Evolutionary conservation across 2,797 vertebrate species (phyloP), one percentile per base, ranked within the genome.

Genomic region (Enteromius unitaeniatus): DNA sequence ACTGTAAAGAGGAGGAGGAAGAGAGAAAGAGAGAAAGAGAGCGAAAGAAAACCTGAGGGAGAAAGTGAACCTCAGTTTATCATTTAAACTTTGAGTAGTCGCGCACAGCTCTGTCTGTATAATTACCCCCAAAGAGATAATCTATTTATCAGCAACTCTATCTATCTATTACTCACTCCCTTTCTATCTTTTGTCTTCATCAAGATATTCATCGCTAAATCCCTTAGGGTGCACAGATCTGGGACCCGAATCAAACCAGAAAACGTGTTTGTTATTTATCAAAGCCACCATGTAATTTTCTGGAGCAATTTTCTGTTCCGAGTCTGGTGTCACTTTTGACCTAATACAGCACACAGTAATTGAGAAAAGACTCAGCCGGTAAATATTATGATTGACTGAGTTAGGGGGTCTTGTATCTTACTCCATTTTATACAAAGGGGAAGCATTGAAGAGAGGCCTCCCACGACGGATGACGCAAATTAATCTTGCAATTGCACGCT

Each of bases 1-100:
- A 94, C 93, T 95, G 93, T 92, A 94, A 91, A 94, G 90, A 85
- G 90, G 82, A 42, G 62, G 19, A 49, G 28, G 55, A 74, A 75
- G 78, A 68, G 19, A 49, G 28, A 47, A 73, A 75, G 78, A 68
- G 69, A 74, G 72, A n/a, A 72, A 70, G 34, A 47, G n/a, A 53
- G 64, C 40, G 23, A 62, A 34, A 60, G 31, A 34, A 45, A 60
- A 60, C n/a, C 49, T 58, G 37, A 68, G 73, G 42, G 40, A 68
- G 62, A 75, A 74, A 68, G 49, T 62, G 55, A 55, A 45, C 64
- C 51, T 76, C 73, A 47, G 65, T 76, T 81, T 68, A 60, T 82
- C 67, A 65, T 67, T 76, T 82, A 17, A 75, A 67, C 70, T 88
- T 75, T 84, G 79, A 88, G 87, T 90, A 86, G 73, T 85, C 65